A percentile compares a stretch with the other conserved stretches of the same genome.
phyloP scores from a whole-genome alignment of 2,113 vertebrate species.

The Octodon degus region DNA sequence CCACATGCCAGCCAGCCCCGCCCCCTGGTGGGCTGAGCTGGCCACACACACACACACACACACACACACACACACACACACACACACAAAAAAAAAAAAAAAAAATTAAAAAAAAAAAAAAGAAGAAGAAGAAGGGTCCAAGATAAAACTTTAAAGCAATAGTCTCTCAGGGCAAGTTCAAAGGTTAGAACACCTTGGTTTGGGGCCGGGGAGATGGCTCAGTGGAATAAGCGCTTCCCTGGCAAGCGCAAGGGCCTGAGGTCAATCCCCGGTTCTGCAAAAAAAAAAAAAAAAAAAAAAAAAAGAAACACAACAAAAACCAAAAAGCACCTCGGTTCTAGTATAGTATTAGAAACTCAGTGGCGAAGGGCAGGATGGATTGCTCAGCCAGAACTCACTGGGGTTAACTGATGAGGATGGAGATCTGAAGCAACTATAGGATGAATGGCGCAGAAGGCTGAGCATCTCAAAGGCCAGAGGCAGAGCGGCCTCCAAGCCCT shows the following conservation, averaged over 20 bases:
- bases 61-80: too few species aligned
- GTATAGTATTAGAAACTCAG: background rate
- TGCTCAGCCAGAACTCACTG: background rate
- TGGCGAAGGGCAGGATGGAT: background rate
- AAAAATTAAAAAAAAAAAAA: too few species aligned
- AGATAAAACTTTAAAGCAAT: background rate
- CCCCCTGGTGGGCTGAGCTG: too few species aligned
- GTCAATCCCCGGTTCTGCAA: too few species aligned
- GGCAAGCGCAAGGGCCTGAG: too few species aligned
- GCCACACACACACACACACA: too few species aligned
- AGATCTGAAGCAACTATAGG: background rate
- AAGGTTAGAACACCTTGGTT: background rate
- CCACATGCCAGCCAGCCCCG: too few species aligned
- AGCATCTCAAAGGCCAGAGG: fast-evolving
- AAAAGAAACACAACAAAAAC: too few species aligned
- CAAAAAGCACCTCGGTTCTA: background rate
- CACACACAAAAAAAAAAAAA: too few species aligned
- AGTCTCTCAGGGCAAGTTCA: background rate
- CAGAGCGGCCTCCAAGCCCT: background rate
- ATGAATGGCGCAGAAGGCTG: fast-evolving
- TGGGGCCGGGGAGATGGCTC: too few species aligned
- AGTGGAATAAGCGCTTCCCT: too few species aligned
- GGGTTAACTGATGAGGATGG: background rate
- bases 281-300: too few species aligned
- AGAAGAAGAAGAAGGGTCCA: background rate